Evolutionary conservation across 2,888 invertebrate genomes (phyloP).

Genomic region (Acleris literana): DNA sequence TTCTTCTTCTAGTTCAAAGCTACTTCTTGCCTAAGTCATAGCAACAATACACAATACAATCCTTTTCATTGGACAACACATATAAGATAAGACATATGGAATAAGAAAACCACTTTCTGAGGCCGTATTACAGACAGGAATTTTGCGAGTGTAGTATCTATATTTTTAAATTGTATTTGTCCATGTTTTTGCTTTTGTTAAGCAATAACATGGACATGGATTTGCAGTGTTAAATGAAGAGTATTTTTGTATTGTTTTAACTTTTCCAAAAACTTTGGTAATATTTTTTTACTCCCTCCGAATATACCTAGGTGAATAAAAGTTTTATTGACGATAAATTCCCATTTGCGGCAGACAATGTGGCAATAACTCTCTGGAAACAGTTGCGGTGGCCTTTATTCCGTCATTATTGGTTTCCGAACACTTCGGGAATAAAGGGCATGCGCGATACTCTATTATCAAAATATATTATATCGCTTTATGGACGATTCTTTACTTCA

Average conservation of each 20-base stretch:
- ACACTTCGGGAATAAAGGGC: constrained; percentile 46
- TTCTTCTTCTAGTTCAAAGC: too few relatives aligned
- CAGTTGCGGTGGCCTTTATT: constrained; percentile 59
- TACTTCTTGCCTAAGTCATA: too few relatives aligned
- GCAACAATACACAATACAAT: too few relatives aligned
- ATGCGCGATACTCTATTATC: constrained; percentile 40
- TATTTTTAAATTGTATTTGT: background rate
- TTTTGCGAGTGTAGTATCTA: background rate
- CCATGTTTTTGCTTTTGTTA: background rate
- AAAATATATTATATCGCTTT: constrained; percentile 34
- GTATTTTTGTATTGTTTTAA: background rate
- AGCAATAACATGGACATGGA: too few relatives aligned
- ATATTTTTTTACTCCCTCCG: constrained; percentile 20
- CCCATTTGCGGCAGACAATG: constrained; percentile 56
- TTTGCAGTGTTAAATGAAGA: background rate
- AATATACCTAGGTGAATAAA: constrained; percentile 43
- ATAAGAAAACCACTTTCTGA: too few relatives aligned
- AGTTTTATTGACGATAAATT: constrained; percentile 65
- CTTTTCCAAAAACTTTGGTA: constrained; percentile 6
- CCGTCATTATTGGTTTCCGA: constrained; percentile 61
- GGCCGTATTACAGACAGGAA: background rate
- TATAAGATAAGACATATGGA: too few relatives aligned
- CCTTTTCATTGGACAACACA: too few relatives aligned
- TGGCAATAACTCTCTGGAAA: constrained; percentile 56
- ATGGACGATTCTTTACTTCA: constrained; percentile 6